Conservation (phyloP, 2,888 invertebrate genomes). For the Epistrophe grossulariae region DNA sequence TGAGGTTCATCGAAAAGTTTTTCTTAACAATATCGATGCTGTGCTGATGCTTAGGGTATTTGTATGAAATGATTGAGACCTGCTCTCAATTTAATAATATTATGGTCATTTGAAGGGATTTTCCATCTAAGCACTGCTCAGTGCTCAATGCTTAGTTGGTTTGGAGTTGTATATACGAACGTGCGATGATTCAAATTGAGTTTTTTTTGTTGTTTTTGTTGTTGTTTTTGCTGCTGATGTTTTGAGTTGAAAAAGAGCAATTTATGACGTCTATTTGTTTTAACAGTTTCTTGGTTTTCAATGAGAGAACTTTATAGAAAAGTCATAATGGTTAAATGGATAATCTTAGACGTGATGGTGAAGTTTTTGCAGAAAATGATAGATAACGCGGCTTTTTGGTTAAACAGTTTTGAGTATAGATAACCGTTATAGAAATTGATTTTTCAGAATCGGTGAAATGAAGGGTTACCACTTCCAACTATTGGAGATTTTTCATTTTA, state of each 20-base stretch:
- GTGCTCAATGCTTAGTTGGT: not conserved
- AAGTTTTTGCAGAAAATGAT: not conserved
- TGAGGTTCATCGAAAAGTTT: constrained; percentile 68
- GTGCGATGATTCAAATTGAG: constrained; percentile 62
- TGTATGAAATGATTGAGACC: constrained; percentile 64
- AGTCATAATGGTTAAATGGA: not conserved
- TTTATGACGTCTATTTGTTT: constrained; percentile 25
- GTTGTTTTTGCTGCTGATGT: not conserved
- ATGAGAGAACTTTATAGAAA: constrained; percentile 17
- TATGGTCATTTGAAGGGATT: constrained; percentile 70
- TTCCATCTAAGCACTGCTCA: constrained; percentile 56
- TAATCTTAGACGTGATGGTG: not conserved
- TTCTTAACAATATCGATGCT: constrained; percentile 35
- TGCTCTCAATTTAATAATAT: constrained; percentile 49
- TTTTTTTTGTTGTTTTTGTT: not conserved
- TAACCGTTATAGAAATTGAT: not conserved
- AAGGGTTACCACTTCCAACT: not conserved
- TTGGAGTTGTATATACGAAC: no score
- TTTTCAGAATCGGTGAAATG: not conserved
- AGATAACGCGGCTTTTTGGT: not conserved
- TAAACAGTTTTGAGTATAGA: not conserved
- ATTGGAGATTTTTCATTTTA: no score
- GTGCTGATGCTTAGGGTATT: not conserved
- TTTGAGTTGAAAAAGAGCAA: constrained; percentile 6
- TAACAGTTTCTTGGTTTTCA: constrained; percentile 20